Conservation (phyloP, 23 tunicate species). For the Phallusia fumigata region DNA sequence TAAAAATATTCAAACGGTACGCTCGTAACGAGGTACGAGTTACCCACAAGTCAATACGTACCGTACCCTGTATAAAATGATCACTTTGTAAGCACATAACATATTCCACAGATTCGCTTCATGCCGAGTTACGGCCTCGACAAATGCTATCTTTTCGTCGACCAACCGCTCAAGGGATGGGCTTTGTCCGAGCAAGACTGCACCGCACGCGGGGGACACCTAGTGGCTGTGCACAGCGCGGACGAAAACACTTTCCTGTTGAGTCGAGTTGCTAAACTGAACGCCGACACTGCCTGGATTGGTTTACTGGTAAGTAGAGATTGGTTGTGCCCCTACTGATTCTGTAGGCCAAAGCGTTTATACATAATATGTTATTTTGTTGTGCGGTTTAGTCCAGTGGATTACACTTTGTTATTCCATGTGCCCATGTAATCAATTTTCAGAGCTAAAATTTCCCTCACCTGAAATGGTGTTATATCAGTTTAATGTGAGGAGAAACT, state of each 20-base stretch:
- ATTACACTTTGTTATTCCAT: too few relatives aligned
- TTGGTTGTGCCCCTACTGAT: too few relatives aligned
- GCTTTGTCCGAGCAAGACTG: slow-evolving; percentile 53
- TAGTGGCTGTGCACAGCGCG: slow-evolving; percentile 74
- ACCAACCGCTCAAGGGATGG: slow-evolving; percentile 41
- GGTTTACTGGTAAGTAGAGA: slow-evolving; percentile 81
- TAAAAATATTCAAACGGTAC: too few relatives aligned
- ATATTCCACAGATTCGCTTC: slow-evolving; percentile 32
- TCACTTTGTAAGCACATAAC: neutral
- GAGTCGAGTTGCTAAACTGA: slow-evolving; percentile 39
- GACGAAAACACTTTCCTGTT: slow-evolving; percentile 64
- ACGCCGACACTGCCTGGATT: slow-evolving; percentile 49
- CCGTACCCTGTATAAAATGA: neutral
- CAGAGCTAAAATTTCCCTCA: too few relatives aligned
- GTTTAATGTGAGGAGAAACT: too few relatives aligned
- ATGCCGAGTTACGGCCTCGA: slow-evolving; percentile 37
- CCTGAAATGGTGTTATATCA: too few relatives aligned
- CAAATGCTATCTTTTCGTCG: slow-evolving; percentile 75
- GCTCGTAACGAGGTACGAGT: too few relatives aligned
- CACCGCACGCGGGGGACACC: slow-evolving; percentile 61
- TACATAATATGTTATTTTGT: too few relatives aligned
- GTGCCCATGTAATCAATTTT: too few relatives aligned
- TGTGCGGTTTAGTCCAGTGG: too few relatives aligned
- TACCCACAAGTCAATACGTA: too few relatives aligned
- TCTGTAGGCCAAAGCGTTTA: too few relatives aligned